Base-by-base conservation (phyloP, 2,113 vertebrate genomes). In the Echinops telfairi region DNA sequence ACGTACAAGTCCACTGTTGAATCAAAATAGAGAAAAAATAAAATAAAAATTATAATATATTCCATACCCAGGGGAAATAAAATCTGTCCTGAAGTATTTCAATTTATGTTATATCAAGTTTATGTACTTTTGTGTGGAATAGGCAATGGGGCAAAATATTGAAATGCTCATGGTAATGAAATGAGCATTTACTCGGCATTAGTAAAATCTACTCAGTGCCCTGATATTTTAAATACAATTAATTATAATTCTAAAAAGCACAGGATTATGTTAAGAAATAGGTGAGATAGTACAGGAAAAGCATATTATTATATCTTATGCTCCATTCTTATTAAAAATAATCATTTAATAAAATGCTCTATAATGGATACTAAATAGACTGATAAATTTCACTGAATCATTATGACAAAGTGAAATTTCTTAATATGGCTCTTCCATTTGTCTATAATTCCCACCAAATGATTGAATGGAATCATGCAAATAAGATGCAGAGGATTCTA, bases 1-100 rank as follows among this genome's bases (percentile, higher is more conserved):
- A 95, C 40, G 31, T 78, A 27, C 79, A 97, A 96, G 43, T 60
- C 76, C 57, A 40, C 95, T 91, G 53, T 90, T 96, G 62, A 94
- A 78, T 87, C 10, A 88, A 94, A 62, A 58, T 78, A 85, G 75
- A 80, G 10, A 68, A 91, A 88, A 93, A 40, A 33, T 25, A 94
- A 86, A 19, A 64, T 3, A 92, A 36, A 91, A 15, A 68, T 68
- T 90, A 3, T 68, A 70, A 91, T 84, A 29, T 43, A 88, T 64
- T 93, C 3, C 84, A 23, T 62, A 86, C 23, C 85, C 5, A 25
- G 14, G 4, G 0, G 2, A 86, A 90, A 85, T 70, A 90, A 88
- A 76, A 86, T 38, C 38, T 82, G 57, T 66, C 57, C 23, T 62
- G 33, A 86, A 80, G 15, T 92, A 8, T 53, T 93, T 27, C 3